These are phyloP conservation scores for Turdus rufiventris DNA, from an alignment of 2,113 vertebrate genomes.

Conservation along the genomic window DNA sequence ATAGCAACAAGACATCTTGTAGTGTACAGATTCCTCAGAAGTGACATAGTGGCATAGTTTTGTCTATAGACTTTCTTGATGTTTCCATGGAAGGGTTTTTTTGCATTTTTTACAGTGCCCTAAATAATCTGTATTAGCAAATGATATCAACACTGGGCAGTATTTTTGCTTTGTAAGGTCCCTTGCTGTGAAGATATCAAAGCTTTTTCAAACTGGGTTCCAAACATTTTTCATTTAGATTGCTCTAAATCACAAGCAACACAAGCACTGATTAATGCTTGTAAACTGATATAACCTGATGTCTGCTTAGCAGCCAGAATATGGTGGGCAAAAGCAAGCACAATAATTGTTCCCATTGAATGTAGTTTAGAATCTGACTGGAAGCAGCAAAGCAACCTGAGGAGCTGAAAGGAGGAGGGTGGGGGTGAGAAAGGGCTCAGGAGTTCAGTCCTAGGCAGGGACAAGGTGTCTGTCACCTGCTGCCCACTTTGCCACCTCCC, in stretches of 20 bases:
- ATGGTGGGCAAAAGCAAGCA: neutral
- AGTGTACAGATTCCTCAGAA: neutral
- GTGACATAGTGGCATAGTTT: neutral
- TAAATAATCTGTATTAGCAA: neutral
- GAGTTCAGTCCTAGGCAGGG: fast-evolving
- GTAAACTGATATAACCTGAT: neutral
- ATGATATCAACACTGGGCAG: neutral
- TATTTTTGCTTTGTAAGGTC: neutral
- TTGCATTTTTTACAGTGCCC: neutral
- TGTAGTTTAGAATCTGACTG: neutral
- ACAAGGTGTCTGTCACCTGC: fast-evolving
- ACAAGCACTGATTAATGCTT: neutral
- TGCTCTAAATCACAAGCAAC: neutral
- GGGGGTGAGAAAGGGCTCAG: neutral
- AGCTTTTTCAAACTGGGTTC: neutral
- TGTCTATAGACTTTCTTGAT: neutral
- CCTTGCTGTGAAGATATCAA: neutral
- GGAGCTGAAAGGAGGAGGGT: neutral
- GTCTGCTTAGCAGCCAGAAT: neutral
- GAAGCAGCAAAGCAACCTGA: neutral
- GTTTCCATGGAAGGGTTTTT: neutral
- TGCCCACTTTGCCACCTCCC: fast-evolving
- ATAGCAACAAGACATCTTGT: neutral
- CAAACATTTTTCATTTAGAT: neutral
- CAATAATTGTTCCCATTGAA: neutral